Percentiles rank a stretch among this genome's conserved stretches.
Conservation (phyloP, 2,888 invertebrate genomes). For the Drosophila monieri region DNA sequence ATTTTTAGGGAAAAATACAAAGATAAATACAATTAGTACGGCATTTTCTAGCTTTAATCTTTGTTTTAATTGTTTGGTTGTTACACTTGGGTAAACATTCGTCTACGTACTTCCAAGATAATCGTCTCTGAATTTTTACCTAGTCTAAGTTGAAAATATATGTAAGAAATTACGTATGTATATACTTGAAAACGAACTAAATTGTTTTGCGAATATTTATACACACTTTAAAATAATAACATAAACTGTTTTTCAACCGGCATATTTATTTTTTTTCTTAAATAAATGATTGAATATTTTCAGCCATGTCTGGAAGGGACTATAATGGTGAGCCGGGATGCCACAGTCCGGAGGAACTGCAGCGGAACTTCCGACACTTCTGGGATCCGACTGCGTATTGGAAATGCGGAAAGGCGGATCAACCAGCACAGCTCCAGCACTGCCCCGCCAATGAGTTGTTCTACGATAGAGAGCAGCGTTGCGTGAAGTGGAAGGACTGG, state of each 20-base stretch:
- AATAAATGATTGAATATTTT: neutral
- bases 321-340: conserved; percentile 58
- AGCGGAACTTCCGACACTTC: conserved; percentile 52
- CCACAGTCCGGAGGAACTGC: conserved; percentile 37
- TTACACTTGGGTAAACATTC: too few relatives aligned
- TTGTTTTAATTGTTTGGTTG: too few relatives aligned
- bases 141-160: too few relatives aligned
- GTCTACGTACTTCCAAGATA: too few relatives aligned
- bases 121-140: too few relatives aligned
- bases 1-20: too few relatives aligned
- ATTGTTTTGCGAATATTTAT: too few relatives aligned
- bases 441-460: conserved; percentile 47
- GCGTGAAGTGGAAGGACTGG: conserved; percentile 61
- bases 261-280: neutral
- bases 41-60: too few relatives aligned
- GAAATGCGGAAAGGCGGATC: conserved; percentile 47
- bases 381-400: conserved; percentile 62
- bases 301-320: conserved; percentile 33
- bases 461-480: conserved; percentile 45
- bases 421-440: conserved; percentile 46
- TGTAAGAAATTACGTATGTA: too few relatives aligned
- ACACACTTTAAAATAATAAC: too few relatives aligned
- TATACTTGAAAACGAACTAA: too few relatives aligned
- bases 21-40: too few relatives aligned
- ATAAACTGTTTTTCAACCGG: neutral